Evolutionary conservation across 2,888 invertebrate species (phyloP).

Genomic region (Cataglyphis albicans): DNA sequence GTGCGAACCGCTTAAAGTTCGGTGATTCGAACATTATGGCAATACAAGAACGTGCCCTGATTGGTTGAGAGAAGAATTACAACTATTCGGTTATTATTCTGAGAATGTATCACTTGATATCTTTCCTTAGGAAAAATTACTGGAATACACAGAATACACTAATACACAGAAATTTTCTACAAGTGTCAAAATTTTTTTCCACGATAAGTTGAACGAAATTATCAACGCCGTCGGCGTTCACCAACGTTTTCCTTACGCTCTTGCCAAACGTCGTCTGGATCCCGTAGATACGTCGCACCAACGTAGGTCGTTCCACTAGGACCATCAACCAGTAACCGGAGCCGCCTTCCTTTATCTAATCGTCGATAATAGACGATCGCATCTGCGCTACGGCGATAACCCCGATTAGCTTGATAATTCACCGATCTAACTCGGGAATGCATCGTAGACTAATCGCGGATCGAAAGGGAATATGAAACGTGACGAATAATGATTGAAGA

Average conservation of each 20-base stretch:
- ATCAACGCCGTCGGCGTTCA: constrained; percentile 53
- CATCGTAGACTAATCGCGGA: constrained; percentile 20
- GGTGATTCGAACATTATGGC: constrained; percentile 27
- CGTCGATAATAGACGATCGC: constrained; percentile 68
- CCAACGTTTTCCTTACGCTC: constrained; percentile 70
- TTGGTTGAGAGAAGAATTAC: background rate
- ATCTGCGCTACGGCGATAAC: constrained; percentile 60
- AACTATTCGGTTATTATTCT: background rate
- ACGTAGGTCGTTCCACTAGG: constrained; percentile 84
- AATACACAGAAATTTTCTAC: background rate
- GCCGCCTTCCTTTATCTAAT: constrained; percentile 76
- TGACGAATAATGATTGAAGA: constrained; percentile 31
- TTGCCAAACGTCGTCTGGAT: constrained; percentile 76
- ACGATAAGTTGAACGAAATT: background rate
- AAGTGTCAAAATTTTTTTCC: background rate
- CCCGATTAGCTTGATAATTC: constrained; percentile 51
- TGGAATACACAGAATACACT: too few species aligned
- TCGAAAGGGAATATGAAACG: constrained; percentile 14
- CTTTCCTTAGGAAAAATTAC: background rate
- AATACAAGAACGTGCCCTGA: constrained; percentile 37
- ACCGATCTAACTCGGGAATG: constrained; percentile 19
- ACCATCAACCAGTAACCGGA: constrained; percentile 79
- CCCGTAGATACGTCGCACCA: constrained; percentile 83
- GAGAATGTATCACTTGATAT: background rate
- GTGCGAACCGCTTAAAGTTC: constrained; percentile 23